Base-by-base conservation (phyloP, 2,113 vertebrate genomes). In the Chloroceryle aenea region DNA sequence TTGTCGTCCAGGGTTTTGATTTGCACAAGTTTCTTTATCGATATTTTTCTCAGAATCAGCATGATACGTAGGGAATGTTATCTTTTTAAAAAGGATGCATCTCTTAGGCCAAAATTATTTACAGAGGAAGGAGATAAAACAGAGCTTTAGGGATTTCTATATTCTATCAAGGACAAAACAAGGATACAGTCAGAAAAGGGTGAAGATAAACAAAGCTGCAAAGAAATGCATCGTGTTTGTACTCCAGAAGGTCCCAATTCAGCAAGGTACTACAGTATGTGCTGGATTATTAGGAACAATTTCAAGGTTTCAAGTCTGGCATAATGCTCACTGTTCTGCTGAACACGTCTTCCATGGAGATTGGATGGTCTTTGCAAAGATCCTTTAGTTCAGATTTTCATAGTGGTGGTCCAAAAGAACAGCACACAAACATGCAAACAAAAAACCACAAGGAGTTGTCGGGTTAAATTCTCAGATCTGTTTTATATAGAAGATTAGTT, bases 121-220 rank as follows among this genome's bases (percentile, higher is more conserved):
- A 36, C 29, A 67, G 55, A 71, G 12, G 26, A 86, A 67, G 63
- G 22, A 89, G 64, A 92, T 84, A 64, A 95, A 89, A 90, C 16
- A 16, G 34, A 88, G 18, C 52, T 59, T 88, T 93, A 84, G 59
- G 63, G 63, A 52, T 42, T 80, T 63, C 4, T 27, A 63, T 79
- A 59, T 76, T 87, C 40, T 87, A 12, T 47, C 40, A 87, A 94
- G 85, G 78, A 87, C 71, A 80, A 91, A 87, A 79, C 66, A 91
- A 75, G 47, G 81, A 67, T 32, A 89, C 12, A 82, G 15, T 36
- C 23, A 53, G 95, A 88, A 90, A 22, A 76, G 7, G 23, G 47
- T 5, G 4, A 8, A 91, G 52, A 45, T 11, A 93, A 87, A 56
- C 14, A 84, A 62, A 13, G 17, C 18, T 76, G 36, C 6, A 69